These are phyloP conservation scores for Myrmophylax atrothorax DNA, from an alignment of 2,113 vertebrate genomes.

Conservation along the genomic window DNA sequence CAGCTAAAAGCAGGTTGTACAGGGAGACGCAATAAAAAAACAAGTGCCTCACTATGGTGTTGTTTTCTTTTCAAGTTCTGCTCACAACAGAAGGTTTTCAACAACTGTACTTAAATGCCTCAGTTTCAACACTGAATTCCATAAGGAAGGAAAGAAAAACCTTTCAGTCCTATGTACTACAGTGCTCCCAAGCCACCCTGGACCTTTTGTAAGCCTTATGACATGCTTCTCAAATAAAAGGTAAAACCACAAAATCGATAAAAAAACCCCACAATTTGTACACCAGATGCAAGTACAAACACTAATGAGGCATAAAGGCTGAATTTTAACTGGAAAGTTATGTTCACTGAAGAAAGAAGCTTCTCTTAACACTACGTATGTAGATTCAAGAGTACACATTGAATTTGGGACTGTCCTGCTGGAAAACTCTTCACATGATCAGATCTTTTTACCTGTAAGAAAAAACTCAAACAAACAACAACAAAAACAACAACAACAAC, in stretches of 20 bases:
- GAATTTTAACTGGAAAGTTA: conserved; percentile 52
- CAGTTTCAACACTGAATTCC: conserved; percentile 13
- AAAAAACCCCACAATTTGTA: conserved; percentile 20
- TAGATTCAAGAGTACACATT: neutral
- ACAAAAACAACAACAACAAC: neutral
- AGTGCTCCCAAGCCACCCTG: neutral
- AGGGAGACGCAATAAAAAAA: conserved; percentile 47
- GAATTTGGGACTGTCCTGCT: conserved; percentile 23
- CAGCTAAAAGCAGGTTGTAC: conserved; percentile 35
- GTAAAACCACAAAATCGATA: neutral
- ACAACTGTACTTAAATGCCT: conserved; percentile 44
- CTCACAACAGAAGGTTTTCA: conserved; percentile 67
- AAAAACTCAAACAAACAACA: too few species aligned
- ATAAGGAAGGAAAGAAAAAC: neutral
- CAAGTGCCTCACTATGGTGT: neutral
- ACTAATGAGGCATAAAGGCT: conserved; percentile 20
- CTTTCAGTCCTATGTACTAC: neutral
- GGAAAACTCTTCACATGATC: conserved; percentile 43
- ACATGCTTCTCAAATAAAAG: neutral
- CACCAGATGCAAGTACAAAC: conserved; percentile 19
- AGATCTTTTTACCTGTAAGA: conserved; percentile 40
- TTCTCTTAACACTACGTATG: neutral
- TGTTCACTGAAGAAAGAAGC: conserved; percentile 52
- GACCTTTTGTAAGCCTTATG: neutral
- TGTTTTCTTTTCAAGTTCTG: conserved; percentile 59